phyloP scores from a whole-genome alignment of 2,888 invertebrate species.

The Hemaris fuciformis region DNA sequence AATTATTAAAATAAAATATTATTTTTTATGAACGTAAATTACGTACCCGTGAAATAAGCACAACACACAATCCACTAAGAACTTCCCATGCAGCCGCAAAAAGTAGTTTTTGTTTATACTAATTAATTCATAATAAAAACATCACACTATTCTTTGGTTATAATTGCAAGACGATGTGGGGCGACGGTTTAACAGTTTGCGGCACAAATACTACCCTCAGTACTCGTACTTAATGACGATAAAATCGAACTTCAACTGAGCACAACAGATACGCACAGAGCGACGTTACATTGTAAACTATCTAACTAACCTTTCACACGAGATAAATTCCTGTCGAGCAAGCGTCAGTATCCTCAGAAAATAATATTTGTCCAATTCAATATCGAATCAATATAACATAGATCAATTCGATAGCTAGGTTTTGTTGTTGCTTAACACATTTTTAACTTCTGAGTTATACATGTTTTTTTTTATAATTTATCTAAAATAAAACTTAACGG shows the following conservation, averaged over 20 bases:
- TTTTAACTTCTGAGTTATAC: no score
- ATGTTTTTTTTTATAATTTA: no score
- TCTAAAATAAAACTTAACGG: no score
- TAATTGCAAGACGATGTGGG: no score
- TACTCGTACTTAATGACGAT: neutral
- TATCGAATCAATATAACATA: neutral
- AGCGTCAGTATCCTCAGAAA: slow-evolving; percentile 10
- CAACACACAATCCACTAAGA: neutral
- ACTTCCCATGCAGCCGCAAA: neutral
- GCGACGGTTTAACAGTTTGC: no score
- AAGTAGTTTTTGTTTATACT: neutral
- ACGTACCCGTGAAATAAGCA: neutral
- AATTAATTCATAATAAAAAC: no score
- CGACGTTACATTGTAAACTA: neutral
- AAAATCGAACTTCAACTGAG: neutral
- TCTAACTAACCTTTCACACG: slow-evolving; percentile 42
- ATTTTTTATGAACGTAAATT: neutral
- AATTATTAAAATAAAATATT: no score
- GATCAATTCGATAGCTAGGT: neutral
- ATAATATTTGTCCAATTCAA: neutral
- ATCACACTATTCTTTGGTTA: no score
- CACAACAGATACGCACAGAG: neutral
- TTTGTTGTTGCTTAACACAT: neutral
- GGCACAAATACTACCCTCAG: neutral
- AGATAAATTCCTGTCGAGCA: slow-evolving; percentile 28